phyloP scores from a whole-genome alignment of 2,113 vertebrate genomes.

The Galeopterus variegatus region DNA sequence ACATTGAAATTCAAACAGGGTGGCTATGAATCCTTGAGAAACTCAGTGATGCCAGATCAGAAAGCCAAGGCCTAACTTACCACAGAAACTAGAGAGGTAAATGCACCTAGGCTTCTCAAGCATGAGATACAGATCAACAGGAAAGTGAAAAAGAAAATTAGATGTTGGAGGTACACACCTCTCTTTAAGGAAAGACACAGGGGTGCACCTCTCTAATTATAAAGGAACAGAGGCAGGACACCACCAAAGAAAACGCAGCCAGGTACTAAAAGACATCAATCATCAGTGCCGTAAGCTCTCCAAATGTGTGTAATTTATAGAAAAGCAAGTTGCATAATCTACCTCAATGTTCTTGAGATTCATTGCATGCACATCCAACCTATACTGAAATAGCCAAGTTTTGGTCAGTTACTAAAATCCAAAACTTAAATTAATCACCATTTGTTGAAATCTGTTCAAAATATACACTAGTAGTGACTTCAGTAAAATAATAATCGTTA shows the following conservation, averaged over 20 bases:
- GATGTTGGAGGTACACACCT: neutral
- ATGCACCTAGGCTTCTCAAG: fast-evolving
- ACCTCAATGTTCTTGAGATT: neutral
- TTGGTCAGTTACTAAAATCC: neutral
- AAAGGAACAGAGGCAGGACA: neutral
- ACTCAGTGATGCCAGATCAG: neutral
- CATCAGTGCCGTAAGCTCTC: neutral
- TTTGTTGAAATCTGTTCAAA: slow-evolving; percentile 49
- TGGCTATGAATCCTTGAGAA: neutral
- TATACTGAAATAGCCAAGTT: neutral
- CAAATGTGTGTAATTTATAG: neutral
- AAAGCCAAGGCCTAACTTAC: neutral
- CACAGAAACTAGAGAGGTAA: neutral
- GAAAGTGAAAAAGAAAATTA: neutral
- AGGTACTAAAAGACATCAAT: neutral
- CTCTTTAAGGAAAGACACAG: neutral
- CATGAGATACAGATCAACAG: neutral
- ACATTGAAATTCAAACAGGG: neutral
- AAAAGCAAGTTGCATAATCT: slow-evolving; percentile 15
- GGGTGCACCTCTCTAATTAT: neutral
- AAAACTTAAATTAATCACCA: neutral
- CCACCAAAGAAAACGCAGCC: neutral
- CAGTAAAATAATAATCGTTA: neutral
- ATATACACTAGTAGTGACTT: slow-evolving; percentile 9
- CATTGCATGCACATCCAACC: neutral